Percentiles rank a stretch among this genome's conserved stretches.
Conservation (phyloP, 64 coral and sea anemone species). For the Porites australiensis region DNA sequence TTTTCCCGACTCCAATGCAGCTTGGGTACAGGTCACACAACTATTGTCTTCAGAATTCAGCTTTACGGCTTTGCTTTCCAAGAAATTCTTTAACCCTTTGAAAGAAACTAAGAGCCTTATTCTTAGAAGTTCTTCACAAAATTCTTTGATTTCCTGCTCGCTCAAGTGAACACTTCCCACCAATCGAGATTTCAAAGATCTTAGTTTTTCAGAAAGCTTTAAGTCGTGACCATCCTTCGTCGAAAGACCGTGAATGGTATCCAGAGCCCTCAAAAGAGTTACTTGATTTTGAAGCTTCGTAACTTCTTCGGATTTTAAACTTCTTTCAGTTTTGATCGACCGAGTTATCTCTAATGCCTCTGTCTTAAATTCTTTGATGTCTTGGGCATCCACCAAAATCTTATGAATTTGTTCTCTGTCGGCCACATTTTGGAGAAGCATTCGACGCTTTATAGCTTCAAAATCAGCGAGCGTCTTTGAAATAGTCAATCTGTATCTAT, state of each 20-base stretch:
- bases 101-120: slow-evolving; percentile 1
- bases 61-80: not conserved
- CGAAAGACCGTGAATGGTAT: not conserved
- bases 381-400: not conserved
- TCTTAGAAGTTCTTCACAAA: not conserved
- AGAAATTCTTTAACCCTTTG: not conserved
- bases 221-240: not conserved
- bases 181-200: not conserved
- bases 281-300: slow-evolving; percentile 17
- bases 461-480: slow-evolving; percentile 71
- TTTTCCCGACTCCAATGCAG: slow-evolving; percentile 1
- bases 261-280: not conserved
- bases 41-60: not conserved
- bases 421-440: not conserved
- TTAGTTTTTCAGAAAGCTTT: not conserved
- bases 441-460: slow-evolving; percentile 61
- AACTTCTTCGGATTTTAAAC: not conserved
- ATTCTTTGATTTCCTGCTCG: slow-evolving; percentile 17
- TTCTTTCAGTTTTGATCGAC: not conserved
- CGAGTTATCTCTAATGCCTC: not conserved
- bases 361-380: not conserved
- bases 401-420: slow-evolving; percentile 10
- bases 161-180: not conserved
- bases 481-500: slow-evolving; percentile 73
- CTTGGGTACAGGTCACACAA: not conserved